Base-by-base conservation (phyloP, 2,113 vertebrate species). In the Puffinus mauretanicus region DNA sequence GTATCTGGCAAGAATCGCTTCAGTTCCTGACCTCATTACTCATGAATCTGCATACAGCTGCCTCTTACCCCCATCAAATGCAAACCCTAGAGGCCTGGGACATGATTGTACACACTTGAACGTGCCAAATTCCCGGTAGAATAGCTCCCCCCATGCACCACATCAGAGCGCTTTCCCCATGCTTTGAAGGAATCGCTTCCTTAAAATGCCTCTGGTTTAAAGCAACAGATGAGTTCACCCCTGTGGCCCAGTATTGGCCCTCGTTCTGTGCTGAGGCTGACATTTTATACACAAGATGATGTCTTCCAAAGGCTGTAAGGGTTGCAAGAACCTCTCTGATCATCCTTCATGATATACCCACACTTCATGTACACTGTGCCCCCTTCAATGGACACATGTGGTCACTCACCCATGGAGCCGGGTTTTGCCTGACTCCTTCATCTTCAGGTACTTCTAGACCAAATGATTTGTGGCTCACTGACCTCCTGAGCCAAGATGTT, bases 121-220 rank as follows among this genome's bases (percentile, higher is more conserved):
- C 1, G 2, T 78, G 96, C 79, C 92, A 96, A 86, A 94, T 90
- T 95, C 79, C 66, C 38, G 5, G 75, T 12, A 91, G 82, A 88
- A 58, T 55, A 86, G 12, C 12, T 55, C 9, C 18, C 10, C 17
- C 24, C 55, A 24, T 0, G 0, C 38, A 85, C 84, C 87, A 95
- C 88, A 78, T 92, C 76, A 90, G 66, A 96, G 79, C 1, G 0
- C n/a, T 90, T 88, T 77, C 57, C 27, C 40, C 34, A 16, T 36
- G 36, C 86, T 95, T 94, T 96, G 90, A 96, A 96, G 62, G 93
- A 91, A 90, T 85, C 3, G 3, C 71, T 92, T 93, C 85, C 90
- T 96, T 90, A 88, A 88, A 91, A 93, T 83, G 71, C 66, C 85
- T 94, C 90, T 86, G 54, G 61, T 95, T 95, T 90, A 95, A 89